Percentiles rank a stretch among this genome's conserved stretches.
These are phyloP conservation scores for Drosophila austrosaltans DNA, from an alignment of 2,888 invertebrate genomes.

Conservation along the genomic window DNA sequence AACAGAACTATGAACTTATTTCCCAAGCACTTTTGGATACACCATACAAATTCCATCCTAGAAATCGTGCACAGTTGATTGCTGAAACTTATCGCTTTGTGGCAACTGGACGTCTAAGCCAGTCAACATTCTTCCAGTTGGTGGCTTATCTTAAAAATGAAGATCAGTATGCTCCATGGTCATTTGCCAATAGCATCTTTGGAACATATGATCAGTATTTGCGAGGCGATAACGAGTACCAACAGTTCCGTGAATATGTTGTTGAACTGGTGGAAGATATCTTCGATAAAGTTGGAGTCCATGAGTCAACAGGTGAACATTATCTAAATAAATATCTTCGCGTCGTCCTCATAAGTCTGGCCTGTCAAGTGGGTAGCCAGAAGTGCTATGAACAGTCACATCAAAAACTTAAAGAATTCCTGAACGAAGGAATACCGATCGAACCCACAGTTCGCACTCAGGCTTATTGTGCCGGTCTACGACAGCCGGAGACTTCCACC, in stretches of 20 bases:
- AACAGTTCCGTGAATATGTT: slow-evolving; percentile 63
- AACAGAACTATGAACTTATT: slow-evolving; percentile 87
- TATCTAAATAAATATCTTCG: slow-evolving; percentile 79
- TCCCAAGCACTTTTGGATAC: slow-evolving; percentile 86
- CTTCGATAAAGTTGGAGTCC: slow-evolving; percentile 74
- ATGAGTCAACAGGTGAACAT: slow-evolving; percentile 75
- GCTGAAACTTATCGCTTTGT: slow-evolving; percentile 88
- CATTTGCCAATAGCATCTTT: slow-evolving; percentile 70
- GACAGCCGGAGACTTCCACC: slow-evolving; percentile 83
- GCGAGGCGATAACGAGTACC: slow-evolving; percentile 71
- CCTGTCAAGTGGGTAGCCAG: slow-evolving; percentile 76
- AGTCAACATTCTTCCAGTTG: slow-evolving; percentile 66
- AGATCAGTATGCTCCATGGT: slow-evolving; percentile 81
- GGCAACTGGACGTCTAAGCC: slow-evolving; percentile 58
- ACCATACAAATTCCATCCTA: slow-evolving; percentile 87
- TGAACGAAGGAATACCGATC: slow-evolving; percentile 57
- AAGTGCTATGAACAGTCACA: slow-evolving; percentile 72
- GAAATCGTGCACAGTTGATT: slow-evolving; percentile 93
- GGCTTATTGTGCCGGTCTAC: slow-evolving; percentile 82
- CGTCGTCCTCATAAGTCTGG: slow-evolving; percentile 70
- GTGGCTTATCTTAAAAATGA: slow-evolving; percentile 76
- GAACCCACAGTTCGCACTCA: slow-evolving; percentile 77
- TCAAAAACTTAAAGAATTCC: slow-evolving; percentile 63
- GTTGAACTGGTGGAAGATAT: slow-evolving; percentile 64
- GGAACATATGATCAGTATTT: slow-evolving; percentile 69